phyloP scores from a whole-genome alignment of 2,113 vertebrate species.

The Spheniscus mendiculus region DNA sequence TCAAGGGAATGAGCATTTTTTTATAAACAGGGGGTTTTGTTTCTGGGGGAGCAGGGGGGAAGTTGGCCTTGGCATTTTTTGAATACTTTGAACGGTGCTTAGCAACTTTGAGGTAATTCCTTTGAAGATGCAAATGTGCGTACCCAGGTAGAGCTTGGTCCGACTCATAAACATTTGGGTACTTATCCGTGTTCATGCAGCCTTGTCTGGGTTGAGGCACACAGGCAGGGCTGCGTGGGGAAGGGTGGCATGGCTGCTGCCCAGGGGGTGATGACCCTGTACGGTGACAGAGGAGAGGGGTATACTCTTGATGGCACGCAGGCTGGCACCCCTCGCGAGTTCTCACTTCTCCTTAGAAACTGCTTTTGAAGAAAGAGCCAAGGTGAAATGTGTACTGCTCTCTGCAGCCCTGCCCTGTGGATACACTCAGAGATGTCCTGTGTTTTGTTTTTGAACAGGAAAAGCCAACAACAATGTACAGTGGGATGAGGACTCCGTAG shows the following conservation, averaged over 20 bases:
- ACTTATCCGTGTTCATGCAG: rapidly evolving
- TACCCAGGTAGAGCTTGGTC: not conserved
- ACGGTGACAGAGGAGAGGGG: not conserved
- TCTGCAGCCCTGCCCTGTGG: not conserved
- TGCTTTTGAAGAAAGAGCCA: not conserved
- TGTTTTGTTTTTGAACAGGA: conserved; percentile 79
- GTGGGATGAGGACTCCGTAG: conserved; percentile 94
- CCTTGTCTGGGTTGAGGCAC: not conserved
- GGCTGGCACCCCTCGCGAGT: not conserved
- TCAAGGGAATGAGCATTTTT: not conserved
- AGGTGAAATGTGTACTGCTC: not conserved
- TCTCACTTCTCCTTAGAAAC: not conserved
- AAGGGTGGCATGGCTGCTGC: not conserved
- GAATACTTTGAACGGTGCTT: not conserved
- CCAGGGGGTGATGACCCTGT: not conserved
- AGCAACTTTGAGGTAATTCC: not conserved
- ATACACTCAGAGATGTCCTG: conserved; percentile 28
- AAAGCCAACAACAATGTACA: conserved; percentile 92
- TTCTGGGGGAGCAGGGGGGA: not conserved
- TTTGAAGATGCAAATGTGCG: not conserved
- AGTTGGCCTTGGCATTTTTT: not conserved
- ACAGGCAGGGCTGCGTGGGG: rapidly evolving
- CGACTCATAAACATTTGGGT: not conserved
- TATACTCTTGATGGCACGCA: rapidly evolving
- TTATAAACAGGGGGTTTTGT: not conserved